Evolutionary conservation across 2,797 vertebrate genomes (phyloP), one percentile per base, ranked within the genome.

Genomic region (Amblyraja radiata): DNA sequence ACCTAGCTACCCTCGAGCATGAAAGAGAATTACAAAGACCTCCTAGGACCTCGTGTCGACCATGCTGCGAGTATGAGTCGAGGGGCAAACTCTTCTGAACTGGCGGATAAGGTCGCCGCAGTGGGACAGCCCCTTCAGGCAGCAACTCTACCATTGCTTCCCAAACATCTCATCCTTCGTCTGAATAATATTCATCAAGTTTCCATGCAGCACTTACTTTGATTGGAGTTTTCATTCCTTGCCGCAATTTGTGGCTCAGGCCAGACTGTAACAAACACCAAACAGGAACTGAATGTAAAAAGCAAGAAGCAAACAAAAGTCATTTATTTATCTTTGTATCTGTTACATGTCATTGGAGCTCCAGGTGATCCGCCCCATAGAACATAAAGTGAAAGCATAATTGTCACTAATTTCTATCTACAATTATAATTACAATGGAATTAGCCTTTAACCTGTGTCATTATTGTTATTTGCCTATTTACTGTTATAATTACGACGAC

Each of bases 351-450:
- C 32, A 32, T 92, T 6, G 28, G 25, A 92, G 28, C 39, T n/a
- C 32, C 36, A 8, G 90, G 11, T 54, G 65, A 76, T 36, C 39
- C 54, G 71, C 39, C 76, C 90, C 74, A 74, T 28, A 54, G 68
- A 39, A 39, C 71, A 39, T 71, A 92, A 76, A 58, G 39, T 92
- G 71, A 46, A 68, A 92, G 39, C 25, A 54, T 92, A 92, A 74
- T 92, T 92, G 90, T 92, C 36, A 73, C 25, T 92, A 14, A 74
- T 46, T 74, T 76, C 58, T 36, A 74, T 92, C 68, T 76, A 54
- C 90, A 25, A 92, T 74, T 92, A 54, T 92, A 92, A 92, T 92
- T 92, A 92, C 90, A 92, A 74, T 91, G 68, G 36, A 61, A 46
- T 74, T 91, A 74, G 65, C 90, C 68, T 91, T 91, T 74, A 91